Base-by-base conservation (phyloP, 1,140 invertebrate genomes). In the Zaprionus capensis region DNA sequence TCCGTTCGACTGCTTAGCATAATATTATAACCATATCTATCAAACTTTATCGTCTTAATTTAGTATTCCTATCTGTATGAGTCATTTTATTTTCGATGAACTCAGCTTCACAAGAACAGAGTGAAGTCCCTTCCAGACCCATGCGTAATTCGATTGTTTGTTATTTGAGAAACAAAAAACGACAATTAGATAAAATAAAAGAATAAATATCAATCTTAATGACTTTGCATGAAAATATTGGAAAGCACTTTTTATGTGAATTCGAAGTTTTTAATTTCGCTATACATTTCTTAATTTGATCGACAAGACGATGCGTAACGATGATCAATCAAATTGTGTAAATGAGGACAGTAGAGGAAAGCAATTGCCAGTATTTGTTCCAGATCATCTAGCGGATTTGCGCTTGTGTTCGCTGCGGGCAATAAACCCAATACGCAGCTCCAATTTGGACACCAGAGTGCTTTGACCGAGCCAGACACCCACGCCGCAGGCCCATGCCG, bases 381-480 rank as follows among this genome's bases (percentile, higher is more conserved):
- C 51, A 15, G 24, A 64, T 75, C 63, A 75, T 75, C 67, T 57
- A 71, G 44, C 55, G 69, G 41, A 71, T 65, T 62, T 76, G 20
- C 36, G 38, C 56, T 56, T 36, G 51, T 65, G 61, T 44, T 56
- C 6, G 63, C 73, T 67, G 71, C 57, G 68, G 75, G 77, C 61
- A 73, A 69, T 69, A 58, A 56, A 76, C 69, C 56, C 38, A 65
- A 73, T 46, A 71, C 46, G 58, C 34, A 76, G 64, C 66, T 34
- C 28, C 57, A 61, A 28, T 71, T 72, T 65, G 74, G 61, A 41
- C 2, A 31, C 20, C 28, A 59, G 80, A 82, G 83, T 72, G 83
- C 83, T 87, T 81, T 87, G 83, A 88, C 83, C 83, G 41, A 9
- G 84, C 61, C 71, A 78, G 76, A 78, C 83, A 83, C 76, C 83